A percentile compares a stretch with the other conserved stretches of the same genome.
phyloP scores from a whole-genome alignment of 2,888 invertebrate genomes.

The Melikaiella ostensackeni region DNA sequence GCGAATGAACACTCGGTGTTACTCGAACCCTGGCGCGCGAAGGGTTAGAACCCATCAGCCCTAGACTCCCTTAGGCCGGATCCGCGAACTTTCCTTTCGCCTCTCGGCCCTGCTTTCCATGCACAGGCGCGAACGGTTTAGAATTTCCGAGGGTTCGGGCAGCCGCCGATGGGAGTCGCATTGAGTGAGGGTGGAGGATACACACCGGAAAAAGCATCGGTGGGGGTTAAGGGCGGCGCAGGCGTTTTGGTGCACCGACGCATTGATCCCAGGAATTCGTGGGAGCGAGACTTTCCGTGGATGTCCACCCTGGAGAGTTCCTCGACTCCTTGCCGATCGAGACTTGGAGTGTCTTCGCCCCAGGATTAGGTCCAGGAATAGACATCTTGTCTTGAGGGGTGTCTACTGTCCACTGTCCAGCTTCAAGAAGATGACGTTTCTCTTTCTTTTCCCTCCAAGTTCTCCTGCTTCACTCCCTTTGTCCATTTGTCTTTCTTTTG shows the following conservation, averaged over 20 bases:
- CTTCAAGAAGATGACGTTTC: neutral
- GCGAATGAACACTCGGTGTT: neutral
- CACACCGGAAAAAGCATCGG: constrained; percentile 4
- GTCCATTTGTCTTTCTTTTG: neutral
- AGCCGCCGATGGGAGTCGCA: constrained; percentile 30
- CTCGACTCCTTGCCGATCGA: constrained; percentile 27
- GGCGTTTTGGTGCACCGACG: constrained; percentile 80
- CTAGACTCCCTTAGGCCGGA: constrained; percentile 29
- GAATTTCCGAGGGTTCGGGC: constrained; percentile 32
- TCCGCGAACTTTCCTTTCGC: constrained; percentile 33
- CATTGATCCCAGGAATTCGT: constrained; percentile 76
- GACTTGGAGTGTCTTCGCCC: constrained; percentile 7
- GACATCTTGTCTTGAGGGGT: neutral
- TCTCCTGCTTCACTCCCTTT: neutral
- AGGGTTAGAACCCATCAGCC: constrained; percentile 27
- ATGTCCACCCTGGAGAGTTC: constrained; percentile 42
- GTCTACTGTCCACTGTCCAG: neutral
- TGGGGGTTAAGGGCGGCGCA: constrained; percentile 74
- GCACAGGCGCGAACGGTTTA: constrained; percentile 38
- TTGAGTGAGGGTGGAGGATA: constrained; percentile 10
- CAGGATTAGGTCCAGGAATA: neutral
- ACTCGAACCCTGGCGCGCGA: constrained; percentile 13
- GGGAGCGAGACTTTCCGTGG: constrained; percentile 54
- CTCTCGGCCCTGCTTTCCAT: constrained; percentile 25
- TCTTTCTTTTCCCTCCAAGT: neutral